phyloP scores from a whole-genome alignment of 2,113 vertebrate species.

The Capricornis sumatraensis region DNA sequence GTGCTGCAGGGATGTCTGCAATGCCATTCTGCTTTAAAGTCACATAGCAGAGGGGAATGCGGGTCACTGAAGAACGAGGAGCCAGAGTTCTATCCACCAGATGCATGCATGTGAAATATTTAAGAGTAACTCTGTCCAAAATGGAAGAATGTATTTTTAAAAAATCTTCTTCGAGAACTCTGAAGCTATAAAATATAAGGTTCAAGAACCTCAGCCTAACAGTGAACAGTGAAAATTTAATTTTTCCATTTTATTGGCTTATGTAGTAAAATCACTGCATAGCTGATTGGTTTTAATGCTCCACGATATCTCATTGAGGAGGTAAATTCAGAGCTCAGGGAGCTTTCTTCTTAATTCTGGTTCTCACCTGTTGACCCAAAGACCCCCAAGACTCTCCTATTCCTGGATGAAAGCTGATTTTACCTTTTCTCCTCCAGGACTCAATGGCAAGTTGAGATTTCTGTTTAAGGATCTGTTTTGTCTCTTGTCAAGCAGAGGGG shows the following conservation, averaged over 20 bases:
- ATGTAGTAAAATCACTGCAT: constrained; percentile 55
- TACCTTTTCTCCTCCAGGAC: background rate
- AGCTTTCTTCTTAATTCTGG: background rate
- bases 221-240: constrained; percentile 45
- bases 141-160: background rate
- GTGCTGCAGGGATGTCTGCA: accelerated
- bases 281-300: constrained; percentile 57
- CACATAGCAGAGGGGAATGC: accelerated
- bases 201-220: constrained; percentile 43
- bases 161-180: background rate
- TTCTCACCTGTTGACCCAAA: background rate
- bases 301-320: background rate
- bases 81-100: accelerated
- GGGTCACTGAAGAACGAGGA: background rate
- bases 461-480: background rate
- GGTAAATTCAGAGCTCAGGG: background rate
- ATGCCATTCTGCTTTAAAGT: background rate
- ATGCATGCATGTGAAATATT: accelerated
- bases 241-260: constrained; percentile 63
- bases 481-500: background rate
- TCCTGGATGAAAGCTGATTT: background rate
- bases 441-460: background rate
- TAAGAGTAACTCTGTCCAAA: background rate
- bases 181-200: constrained; percentile 41
- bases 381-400: background rate